Percentiles rank a stretch among this genome's conserved stretches.
These are phyloP conservation scores for Pediacus dermestoides DNA, from an alignment of 2,888 invertebrate species.

Conservation along the genomic window DNA sequence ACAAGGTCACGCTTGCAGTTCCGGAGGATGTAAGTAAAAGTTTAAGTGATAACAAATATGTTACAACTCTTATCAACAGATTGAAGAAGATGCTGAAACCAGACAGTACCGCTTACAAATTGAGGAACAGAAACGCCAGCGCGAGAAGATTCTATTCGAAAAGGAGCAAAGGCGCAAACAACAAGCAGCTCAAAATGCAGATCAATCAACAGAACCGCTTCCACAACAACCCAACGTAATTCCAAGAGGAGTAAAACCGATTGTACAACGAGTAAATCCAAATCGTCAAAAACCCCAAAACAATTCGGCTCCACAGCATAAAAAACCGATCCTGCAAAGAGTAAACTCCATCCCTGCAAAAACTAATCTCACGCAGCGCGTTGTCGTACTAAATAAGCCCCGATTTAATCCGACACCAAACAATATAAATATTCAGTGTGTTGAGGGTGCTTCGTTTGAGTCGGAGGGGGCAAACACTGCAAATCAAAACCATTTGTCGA, in stretches of 20 bases:
- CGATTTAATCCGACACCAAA: background rate
- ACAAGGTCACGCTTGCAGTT: too few relatives aligned
- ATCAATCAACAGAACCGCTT: background rate
- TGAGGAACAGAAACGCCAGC: slow-evolving; percentile 8
- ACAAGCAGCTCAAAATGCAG: too few relatives aligned
- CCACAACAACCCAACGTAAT: slow-evolving; percentile 1
- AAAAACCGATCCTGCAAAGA: too few relatives aligned
- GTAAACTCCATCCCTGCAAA: too few relatives aligned
- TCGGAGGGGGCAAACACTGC: too few relatives aligned
- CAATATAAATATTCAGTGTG: background rate
- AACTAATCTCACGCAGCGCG: too few relatives aligned
- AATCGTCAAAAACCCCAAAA: background rate
- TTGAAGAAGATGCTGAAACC: slow-evolving; percentile 7
- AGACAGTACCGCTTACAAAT: background rate
- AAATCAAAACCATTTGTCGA: background rate
- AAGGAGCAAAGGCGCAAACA: slow-evolving; percentile 2
- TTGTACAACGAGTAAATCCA: background rate
- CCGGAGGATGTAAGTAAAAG: too few relatives aligned
- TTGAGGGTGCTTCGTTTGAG: background rate
- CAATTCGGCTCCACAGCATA: background rate
- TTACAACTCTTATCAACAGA: too few relatives aligned
- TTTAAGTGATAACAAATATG: too few relatives aligned
- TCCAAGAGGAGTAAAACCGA: background rate
- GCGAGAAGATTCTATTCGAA: background rate
- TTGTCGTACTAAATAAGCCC: too few relatives aligned